Evolutionary conservation across 2,797 vertebrate genomes (phyloP).

Genomic region (Potorous gilbertii): DNA sequence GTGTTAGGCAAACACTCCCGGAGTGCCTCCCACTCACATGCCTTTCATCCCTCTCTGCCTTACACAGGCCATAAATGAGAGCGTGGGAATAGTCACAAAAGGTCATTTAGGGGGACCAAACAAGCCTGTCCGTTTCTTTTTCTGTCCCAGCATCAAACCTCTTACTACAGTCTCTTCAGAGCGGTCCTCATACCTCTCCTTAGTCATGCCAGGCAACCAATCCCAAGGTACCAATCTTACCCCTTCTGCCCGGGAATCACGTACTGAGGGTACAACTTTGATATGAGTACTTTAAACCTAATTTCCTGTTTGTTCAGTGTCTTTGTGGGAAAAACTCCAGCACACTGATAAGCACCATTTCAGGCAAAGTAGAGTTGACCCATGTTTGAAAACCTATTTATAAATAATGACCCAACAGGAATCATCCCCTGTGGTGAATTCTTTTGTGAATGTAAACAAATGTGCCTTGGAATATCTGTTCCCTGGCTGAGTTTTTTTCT

Average conservation of each 20-base stretch:
- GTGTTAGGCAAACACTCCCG: background rate
- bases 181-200: background rate
- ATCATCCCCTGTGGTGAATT: background rate
- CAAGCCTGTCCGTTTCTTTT: background rate
- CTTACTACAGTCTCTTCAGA: background rate
- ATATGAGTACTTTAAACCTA: background rate
- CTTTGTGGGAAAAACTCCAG: background rate
- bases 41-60: background rate
- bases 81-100: background rate
- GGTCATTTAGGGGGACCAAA: background rate
- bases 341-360: background rate
- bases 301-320: background rate
- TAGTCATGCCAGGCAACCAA: background rate
- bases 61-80: background rate
- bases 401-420: background rate
- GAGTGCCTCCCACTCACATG: background rate
- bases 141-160: background rate
- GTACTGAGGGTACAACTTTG: background rate
- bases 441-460: background rate
- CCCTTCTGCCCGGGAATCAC: background rate
- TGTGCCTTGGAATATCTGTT: background rate
- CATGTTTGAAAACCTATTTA: background rate
- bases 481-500: background rate
- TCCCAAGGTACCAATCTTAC: background rate
- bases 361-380: background rate